Conservation (phyloP, 2,888 invertebrate genomes). For the Latrodectus elegans region DNA sequence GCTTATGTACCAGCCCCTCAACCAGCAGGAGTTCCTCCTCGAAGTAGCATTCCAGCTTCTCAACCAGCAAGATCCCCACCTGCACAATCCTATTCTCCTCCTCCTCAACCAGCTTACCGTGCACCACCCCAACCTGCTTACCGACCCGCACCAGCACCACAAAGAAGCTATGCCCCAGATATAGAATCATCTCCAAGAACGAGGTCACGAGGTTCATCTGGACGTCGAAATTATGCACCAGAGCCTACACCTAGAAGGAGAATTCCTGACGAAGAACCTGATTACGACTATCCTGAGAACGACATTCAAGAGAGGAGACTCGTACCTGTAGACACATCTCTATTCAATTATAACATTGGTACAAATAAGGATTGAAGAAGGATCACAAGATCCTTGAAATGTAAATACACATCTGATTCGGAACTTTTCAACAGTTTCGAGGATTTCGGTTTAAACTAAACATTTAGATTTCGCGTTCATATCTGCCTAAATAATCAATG, state of each 20-base stretch:
- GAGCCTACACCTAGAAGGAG: neutral
- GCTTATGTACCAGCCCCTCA: neutral
- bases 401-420: too few relatives aligned
- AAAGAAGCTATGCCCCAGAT: neutral
- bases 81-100: neutral
- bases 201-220: neutral
- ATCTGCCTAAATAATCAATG: too few relatives aligned
- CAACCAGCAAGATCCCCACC: conserved; percentile 10
- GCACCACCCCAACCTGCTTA: conserved; percentile 6
- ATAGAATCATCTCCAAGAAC: neutral
- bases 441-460: too few relatives aligned
- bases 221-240: conserved; percentile 3
- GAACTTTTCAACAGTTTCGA: too few relatives aligned
- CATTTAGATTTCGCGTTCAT: too few relatives aligned
- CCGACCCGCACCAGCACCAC: neutral
- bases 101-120: conserved; percentile 15
- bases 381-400: too few relatives aligned
- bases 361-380: neutral
- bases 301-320: conserved; percentile 52
- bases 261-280: conserved; percentile 5
- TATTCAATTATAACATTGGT: conserved; percentile 61
- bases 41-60: conserved; percentile 20
- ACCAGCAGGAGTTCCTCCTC: neutral
- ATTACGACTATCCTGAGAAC: conserved; percentile 58
- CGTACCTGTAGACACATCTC: conserved; percentile 46